Percentiles rank a stretch among this genome's conserved stretches.
Evolutionary conservation across 2,113 vertebrate genomes (phyloP).

Genomic region (Oxyruncus cristatus): DNA sequence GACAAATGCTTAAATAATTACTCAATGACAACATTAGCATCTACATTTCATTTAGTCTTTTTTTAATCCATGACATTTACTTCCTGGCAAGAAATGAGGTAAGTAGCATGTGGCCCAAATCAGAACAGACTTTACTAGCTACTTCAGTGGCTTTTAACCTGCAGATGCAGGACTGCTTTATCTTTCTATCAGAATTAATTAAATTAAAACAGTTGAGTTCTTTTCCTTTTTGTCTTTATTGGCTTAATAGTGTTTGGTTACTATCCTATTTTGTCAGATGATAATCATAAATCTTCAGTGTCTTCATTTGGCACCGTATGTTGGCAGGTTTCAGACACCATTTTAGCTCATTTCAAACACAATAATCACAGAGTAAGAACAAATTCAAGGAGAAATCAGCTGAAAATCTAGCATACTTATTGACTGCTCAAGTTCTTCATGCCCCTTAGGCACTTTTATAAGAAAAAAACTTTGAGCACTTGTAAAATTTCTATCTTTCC

Average conservation of each 20-base stretch:
- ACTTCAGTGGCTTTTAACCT: neutral
- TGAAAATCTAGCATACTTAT: constrained; percentile 29
- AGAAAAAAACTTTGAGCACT: constrained; percentile 43
- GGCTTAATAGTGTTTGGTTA: neutral
- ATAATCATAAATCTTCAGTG: neutral
- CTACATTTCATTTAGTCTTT: neutral
- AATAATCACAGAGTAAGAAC: constrained; percentile 12
- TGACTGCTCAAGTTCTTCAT: neutral
- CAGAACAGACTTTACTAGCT: neutral
- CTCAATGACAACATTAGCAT: neutral
- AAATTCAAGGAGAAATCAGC: constrained; percentile 15
- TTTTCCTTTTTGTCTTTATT: neutral
- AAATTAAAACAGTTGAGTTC: neutral
- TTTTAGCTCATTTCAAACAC: neutral
- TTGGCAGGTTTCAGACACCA: neutral
- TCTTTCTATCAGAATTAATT: neutral
- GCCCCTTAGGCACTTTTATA: neutral
- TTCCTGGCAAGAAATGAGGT: neutral
- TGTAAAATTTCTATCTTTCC: constrained; percentile 53
- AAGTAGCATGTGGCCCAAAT: neutral
- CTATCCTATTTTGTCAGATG: neutral
- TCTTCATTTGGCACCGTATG: neutral
- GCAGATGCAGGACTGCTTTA: neutral
- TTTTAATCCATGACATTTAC: neutral
- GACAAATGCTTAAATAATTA: neutral